Evolutionary conservation across 2,113 vertebrate genomes (phyloP).

Genomic region (Arothron firmamentum): DNA sequence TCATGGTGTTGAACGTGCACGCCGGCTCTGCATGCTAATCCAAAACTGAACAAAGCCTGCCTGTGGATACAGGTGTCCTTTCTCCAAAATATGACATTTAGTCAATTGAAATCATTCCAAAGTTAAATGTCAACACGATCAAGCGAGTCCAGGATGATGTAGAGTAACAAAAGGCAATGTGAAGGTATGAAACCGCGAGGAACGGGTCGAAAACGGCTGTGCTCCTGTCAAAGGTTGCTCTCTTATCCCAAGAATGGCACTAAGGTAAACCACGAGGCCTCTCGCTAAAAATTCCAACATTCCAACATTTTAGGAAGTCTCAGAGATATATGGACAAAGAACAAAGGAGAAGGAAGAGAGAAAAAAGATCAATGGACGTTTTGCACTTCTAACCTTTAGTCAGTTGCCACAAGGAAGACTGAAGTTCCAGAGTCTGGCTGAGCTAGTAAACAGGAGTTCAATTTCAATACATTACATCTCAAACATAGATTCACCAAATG

Average conservation of each 20-base stretch:
- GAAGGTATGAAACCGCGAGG: constrained; percentile 1
- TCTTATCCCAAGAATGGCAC: constrained; percentile 17
- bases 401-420: background rate
- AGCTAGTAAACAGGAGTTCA: constrained; percentile 6
- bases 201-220: background rate
- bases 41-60: constrained; percentile 4
- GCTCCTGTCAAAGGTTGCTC: constrained; percentile 13
- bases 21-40: constrained; percentile 11
- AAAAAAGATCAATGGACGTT: constrained; percentile 6
- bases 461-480: too few relatives aligned
- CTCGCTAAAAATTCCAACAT: constrained; percentile 30
- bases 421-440: constrained; percentile 8
- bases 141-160: constrained; percentile 2
- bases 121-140: constrained; percentile 11
- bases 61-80: background rate
- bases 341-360: background rate
- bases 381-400: constrained; percentile 23
- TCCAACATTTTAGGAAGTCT: constrained; percentile 21
- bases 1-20: constrained; percentile 17
- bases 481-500: too few relatives aligned
- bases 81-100: too few relatives aligned
- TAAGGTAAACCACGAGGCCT: constrained; percentile 16
- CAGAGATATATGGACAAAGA: constrained; percentile 14
- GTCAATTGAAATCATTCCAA: constrained; percentile 14
- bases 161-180: background rate